These are phyloP conservation scores for Nesogale talazaci DNA, from an alignment of 2,113 vertebrate genomes.

Conservation along the genomic window DNA sequence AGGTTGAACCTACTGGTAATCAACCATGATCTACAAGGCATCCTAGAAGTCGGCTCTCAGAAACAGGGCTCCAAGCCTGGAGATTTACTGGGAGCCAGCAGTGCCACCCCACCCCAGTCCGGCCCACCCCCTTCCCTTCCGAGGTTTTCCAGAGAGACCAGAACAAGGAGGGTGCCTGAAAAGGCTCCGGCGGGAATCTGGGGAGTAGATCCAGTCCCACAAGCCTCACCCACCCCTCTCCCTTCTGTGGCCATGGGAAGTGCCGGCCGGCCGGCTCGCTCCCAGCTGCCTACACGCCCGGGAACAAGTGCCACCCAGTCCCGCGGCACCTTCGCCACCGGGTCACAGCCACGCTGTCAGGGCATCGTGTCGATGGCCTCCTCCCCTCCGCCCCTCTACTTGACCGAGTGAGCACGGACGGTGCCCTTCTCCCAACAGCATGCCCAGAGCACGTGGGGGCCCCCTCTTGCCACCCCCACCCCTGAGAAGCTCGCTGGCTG, in stretches of 20 bases:
- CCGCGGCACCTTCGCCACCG: no score
- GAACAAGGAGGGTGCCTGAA: background rate
- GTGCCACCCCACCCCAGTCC: background rate
- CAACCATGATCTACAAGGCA: background rate
- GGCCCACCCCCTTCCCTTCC: background rate
- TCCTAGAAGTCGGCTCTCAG: constrained; percentile 1
- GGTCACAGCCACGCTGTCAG: no score
- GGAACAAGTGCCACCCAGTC: no score
- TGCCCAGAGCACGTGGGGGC: no score
- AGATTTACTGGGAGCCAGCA: background rate
- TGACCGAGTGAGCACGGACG: no score
- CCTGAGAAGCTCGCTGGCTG: no score
- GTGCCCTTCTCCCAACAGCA: no score
- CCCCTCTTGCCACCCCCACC: no score
- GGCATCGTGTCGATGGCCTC: no score
- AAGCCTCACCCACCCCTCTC: background rate
- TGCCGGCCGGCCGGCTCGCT: no score
- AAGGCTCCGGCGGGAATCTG: accelerated
- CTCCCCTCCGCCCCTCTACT: no score
- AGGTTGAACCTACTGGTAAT: background rate
- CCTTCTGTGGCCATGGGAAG: background rate
- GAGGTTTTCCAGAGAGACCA: background rate
- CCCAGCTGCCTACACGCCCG: no score
- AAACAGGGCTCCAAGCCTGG: background rate
- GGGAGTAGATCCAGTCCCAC: background rate